Evolutionary conservation across 2,888 invertebrate species (phyloP), one percentile per base, ranked within the genome.

Genomic region (Plusia festucae): DNA sequence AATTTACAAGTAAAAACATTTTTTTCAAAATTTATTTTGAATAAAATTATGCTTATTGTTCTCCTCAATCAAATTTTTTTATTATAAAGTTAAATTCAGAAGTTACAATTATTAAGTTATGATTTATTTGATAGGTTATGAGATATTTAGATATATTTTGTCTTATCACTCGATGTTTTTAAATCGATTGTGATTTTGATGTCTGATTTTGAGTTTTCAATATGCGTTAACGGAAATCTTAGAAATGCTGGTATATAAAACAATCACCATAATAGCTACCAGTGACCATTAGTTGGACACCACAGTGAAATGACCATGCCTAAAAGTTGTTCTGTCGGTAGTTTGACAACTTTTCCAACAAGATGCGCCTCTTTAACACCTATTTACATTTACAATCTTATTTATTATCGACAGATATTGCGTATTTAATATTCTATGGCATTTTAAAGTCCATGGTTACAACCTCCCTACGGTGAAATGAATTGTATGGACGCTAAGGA

Each of bases 71-170:
- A 27, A 40, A n/a, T n/a, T n/a, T n/a, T n/a, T n/a, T n/a, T n/a
- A n/a, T n/a, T n/a, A n/a, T n/a, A n/a, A n/a, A 24, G 5, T 24
- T 5, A 24, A 5, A 24, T 24, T 24, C 24, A 24, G 24, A 3
- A 5, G 24, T 24, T 40, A 90, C 88, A 90, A 92, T 90, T 89
- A 89, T 88, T 85, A 88, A 88, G 89, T 87, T 87, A 85, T 85
- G 81, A 88, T 91, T 93, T 92, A 92, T 91, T 84, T 86, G 89
- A 91, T 93, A 93, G 93, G 92, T 86, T 81, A 5, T 76, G 71
- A 76, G 27, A 61, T 62, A 69, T 67, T 66, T 58, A 44, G 61
- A 66, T 62, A 16, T 32, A 68, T 56, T 65, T 76, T 78, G 73
- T 73, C 64, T 70, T 66, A 49, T 60, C 61, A 60, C 53, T 70